Percentiles rank a stretch among this genome's conserved stretches.
These are phyloP conservation scores for Palythoa heliodiscus DNA, from an alignment of 92 coral and sea anemone species.

Conservation along the genomic window DNA sequence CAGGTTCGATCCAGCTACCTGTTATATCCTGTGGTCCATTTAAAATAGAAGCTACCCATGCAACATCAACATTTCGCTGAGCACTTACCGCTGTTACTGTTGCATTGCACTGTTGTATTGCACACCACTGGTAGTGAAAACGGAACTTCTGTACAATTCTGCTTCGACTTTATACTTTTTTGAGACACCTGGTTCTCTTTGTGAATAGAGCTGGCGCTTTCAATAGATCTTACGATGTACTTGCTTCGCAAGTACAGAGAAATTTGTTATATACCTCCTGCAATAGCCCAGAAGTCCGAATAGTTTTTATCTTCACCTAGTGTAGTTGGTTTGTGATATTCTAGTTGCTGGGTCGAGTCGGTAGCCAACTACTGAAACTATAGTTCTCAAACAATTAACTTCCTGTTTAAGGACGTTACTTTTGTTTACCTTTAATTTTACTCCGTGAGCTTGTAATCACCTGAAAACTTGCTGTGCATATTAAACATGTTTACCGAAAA, in stretches of 20 bases:
- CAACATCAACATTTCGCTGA: conserved; percentile 52
- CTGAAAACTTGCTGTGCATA: no score
- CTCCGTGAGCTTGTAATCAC: conserved; percentile 34
- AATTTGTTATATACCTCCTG: conserved; percentile 35
- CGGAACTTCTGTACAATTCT: conserved; percentile 31
- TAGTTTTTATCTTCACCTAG: conserved; percentile 55
- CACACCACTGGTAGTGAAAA: conserved; percentile 25
- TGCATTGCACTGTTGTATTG: conserved; percentile 36
- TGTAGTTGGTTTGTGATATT: conserved; percentile 34
- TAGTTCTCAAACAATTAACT: no score
- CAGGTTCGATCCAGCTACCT: not conserved
- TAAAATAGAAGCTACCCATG: conserved; percentile 41
- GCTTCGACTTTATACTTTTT: conserved; percentile 20
- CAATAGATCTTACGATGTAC: conserved; percentile 44
- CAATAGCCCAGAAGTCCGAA: conserved; percentile 43
- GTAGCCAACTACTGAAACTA: no score
- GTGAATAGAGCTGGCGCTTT: no score
- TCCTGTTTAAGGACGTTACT: conserved; percentile 41
- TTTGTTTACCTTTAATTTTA: conserved; percentile 44
- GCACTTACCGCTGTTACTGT: conserved; percentile 40
- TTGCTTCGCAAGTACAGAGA: conserved; percentile 42
- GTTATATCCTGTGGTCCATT: not conserved
- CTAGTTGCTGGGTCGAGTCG: no score
- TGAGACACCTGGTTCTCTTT: no score
- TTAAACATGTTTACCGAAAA: conserved; percentile 52